Percentiles rank a stretch among this genome's conserved stretches.
Evolutionary conservation across 1,140 invertebrate species (phyloP).

Genomic region (Apis florea): DNA sequence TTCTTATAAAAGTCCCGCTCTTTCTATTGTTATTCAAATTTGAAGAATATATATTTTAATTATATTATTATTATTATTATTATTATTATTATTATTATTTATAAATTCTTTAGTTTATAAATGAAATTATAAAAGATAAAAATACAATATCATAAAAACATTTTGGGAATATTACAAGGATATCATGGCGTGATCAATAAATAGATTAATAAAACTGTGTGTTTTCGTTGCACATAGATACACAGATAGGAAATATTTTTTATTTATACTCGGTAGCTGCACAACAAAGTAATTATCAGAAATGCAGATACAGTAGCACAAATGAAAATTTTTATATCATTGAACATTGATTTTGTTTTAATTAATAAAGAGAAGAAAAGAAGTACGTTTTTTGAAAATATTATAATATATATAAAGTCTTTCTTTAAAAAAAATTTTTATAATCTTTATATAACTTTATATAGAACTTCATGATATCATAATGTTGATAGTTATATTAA

Average conservation of each 20-base stretch:
- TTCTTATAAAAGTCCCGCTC: not conserved
- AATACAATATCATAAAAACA: not conserved
- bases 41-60: no score
- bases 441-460: constrained; percentile 39
- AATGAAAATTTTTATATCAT: constrained; percentile 28
- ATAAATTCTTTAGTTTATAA: no score
- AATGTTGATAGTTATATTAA: not conserved
- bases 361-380: constrained; percentile 3
- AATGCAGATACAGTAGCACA: constrained; percentile 55
- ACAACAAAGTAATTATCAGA: constrained; percentile 62
- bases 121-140: not conserved
- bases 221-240: constrained; percentile 61
- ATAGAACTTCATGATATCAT: constrained; percentile 25
- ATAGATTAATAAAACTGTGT: constrained; percentile 31
- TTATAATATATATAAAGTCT: constrained; percentile 24
- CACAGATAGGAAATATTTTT: constrained; percentile 64
- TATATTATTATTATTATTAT: no score
- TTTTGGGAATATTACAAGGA: constrained; percentile 5
- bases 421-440: constrained; percentile 21
- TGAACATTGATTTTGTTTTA: not conserved
- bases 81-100: no score
- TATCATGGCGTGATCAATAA: not conserved
- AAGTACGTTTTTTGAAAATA: constrained; percentile 33
- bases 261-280: constrained; percentile 64
- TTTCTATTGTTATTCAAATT: not conserved